Percentiles rank a stretch among this genome's conserved stretches.
Evolutionary conservation across 1,140 invertebrate species (phyloP).

Genomic region (Arctopsyche grandis): DNA sequence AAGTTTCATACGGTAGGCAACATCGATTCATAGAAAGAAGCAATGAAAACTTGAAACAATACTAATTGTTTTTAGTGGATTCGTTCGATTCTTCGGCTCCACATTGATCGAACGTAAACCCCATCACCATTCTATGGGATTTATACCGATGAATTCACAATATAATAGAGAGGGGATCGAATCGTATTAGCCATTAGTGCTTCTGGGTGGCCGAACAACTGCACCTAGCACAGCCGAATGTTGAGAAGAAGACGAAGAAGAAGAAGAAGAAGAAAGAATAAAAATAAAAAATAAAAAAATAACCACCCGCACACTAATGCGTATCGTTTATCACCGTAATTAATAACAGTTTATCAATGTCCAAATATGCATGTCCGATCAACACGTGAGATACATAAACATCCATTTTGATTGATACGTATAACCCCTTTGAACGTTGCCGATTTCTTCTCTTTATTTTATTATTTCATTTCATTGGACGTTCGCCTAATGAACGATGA

Average conservation of each 20-base stretch:
- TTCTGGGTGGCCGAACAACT: constrained; percentile 29
- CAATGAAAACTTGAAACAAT: neutral
- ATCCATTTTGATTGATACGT: constrained; percentile 38
- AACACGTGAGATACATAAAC: constrained; percentile 35
- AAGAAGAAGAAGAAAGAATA: neutral
- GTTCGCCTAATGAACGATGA: constrained; percentile 32
- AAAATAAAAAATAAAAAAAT: neutral
- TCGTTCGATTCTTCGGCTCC: neutral
- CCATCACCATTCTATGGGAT: neutral
- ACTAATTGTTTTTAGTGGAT: constrained; percentile 6
- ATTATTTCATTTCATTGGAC: neutral
- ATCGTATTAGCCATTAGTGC: constrained; percentile 20
- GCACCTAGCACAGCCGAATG: neutral
- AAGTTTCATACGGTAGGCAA: no score
- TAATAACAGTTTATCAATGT: constrained; percentile 47
- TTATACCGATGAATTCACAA: neutral
- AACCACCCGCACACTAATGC: constrained; percentile 21
- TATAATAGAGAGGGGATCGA: constrained; percentile 9
- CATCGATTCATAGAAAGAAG: no score
- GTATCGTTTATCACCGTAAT: constrained; percentile 43
- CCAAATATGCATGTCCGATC: constrained; percentile 37
- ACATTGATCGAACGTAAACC: neutral
- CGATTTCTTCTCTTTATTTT: constrained; percentile 25
- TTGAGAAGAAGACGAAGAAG: neutral
- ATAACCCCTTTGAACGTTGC: constrained; percentile 38